These are phyloP conservation scores for Electrona antarctica DNA, from an alignment of 2,113 vertebrate species.

Conservation along the genomic window DNA sequence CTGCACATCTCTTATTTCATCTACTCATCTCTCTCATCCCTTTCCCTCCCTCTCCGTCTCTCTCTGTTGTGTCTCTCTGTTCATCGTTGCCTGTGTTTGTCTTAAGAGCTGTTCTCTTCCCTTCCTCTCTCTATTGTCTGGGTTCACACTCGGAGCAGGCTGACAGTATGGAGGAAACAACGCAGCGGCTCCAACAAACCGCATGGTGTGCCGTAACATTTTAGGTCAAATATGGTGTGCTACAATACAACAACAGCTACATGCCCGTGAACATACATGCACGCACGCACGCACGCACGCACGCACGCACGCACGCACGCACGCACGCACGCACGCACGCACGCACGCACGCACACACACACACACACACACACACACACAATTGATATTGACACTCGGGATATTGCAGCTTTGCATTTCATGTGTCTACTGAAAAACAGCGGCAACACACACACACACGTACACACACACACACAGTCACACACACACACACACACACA, in stretches of 20 bases:
- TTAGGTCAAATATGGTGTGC: constrained; percentile 31
- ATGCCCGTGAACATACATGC: constrained; percentile 11
- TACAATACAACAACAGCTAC: constrained; percentile 48
- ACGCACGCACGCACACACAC: constrained; percentile 1
- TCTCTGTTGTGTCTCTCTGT: constrained; percentile 9
- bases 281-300: constrained; percentile 11
- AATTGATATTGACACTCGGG: background rate
- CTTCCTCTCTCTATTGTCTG: constrained; percentile 63
- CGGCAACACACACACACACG: background rate
- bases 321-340: constrained; percentile 17
- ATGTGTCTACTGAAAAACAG: background rate
- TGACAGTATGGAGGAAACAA: constrained; percentile 54
- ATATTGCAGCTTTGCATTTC: no score
- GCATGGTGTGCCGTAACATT: constrained; percentile 34
- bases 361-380: constrained; percentile 11
- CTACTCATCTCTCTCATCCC: constrained; percentile 22
- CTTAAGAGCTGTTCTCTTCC: constrained; percentile 27
- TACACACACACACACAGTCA: constrained; percentile 19
- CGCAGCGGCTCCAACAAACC: constrained; percentile 33
- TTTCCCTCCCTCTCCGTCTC: constrained; percentile 8
- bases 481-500: constrained; percentile 12
- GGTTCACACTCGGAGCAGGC: constrained; percentile 41
- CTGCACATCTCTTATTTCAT: constrained; percentile 24
- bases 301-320: constrained; percentile 7
- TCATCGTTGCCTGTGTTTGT: constrained; percentile 2